These are phyloP conservation scores for Microctonus brassicae DNA, from an alignment of 2,888 invertebrate genomes.

Conservation along the genomic window DNA sequence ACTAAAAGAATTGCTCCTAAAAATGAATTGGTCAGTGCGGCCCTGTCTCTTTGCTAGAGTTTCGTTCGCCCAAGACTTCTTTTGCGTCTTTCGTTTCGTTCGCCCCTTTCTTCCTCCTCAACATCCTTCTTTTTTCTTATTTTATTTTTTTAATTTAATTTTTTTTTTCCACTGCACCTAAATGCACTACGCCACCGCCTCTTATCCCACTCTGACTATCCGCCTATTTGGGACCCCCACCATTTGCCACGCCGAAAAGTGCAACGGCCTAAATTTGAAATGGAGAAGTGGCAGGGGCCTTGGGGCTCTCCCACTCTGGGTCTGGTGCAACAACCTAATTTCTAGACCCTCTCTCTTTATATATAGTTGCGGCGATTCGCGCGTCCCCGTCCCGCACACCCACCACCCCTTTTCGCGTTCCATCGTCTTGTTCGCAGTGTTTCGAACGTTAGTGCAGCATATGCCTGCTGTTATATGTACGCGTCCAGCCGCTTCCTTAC, in stretches of 20 bases:
- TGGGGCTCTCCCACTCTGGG: slow-evolving; percentile 59
- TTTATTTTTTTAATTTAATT: not conserved
- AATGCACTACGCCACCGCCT: slow-evolving; percentile 52
- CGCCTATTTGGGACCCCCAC: slow-evolving; percentile 68
- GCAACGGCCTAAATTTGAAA: slow-evolving; percentile 70
- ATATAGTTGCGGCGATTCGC: slow-evolving; percentile 43
- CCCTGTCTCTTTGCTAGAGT: slow-evolving; percentile 68
- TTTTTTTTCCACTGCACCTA: slow-evolving; percentile 51
- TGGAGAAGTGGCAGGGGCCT: slow-evolving; percentile 67
- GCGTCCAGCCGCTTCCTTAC: slow-evolving; percentile 29
- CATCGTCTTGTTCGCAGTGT: slow-evolving; percentile 18
- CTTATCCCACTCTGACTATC: slow-evolving; percentile 53
- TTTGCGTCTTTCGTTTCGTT: slow-evolving; percentile 42
- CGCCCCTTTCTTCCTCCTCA: slow-evolving; percentile 50
- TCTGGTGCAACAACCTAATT: slow-evolving; percentile 70
- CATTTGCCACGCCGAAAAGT: slow-evolving; percentile 64
- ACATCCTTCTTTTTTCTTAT: slow-evolving; percentile 39
- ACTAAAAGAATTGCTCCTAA: slow-evolving; percentile 20
- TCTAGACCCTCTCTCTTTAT: slow-evolving; percentile 63
- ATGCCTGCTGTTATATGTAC: slow-evolving; percentile 1
- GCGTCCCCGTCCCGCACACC: slow-evolving; percentile 20
- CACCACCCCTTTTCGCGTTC: slow-evolving; percentile 25
- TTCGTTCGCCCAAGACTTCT: slow-evolving; percentile 53
- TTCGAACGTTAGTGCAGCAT: not conserved
- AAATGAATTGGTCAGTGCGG: slow-evolving; percentile 57